Evolutionary conservation across 1,140 invertebrate genomes (phyloP).

Genomic region (Parasteatoda tepidariorum): DNA sequence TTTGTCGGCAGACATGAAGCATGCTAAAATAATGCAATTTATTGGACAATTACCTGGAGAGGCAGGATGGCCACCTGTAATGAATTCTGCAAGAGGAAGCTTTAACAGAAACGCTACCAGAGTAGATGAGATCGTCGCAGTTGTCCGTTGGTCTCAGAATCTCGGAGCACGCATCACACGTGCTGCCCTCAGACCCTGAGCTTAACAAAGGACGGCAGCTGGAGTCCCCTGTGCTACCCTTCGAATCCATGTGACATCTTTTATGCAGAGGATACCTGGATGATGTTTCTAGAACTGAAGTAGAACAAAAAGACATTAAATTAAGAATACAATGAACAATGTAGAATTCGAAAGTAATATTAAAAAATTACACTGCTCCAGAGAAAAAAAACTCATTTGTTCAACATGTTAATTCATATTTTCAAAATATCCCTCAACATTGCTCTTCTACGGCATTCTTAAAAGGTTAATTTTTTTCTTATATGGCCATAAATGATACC

Average conservation of each 20-base stretch:
- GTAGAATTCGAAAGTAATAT: not conserved
- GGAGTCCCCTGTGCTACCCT: constrained; percentile 17
- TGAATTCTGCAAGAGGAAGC: constrained; percentile 53
- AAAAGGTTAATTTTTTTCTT: no score
- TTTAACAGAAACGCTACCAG: constrained; percentile 11
- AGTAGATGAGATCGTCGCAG: constrained; percentile 3
- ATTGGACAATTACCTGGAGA: constrained; percentile 49
- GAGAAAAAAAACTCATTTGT: no score
- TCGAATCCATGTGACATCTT: constrained; percentile 16
- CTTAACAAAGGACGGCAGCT: constrained; percentile 29
- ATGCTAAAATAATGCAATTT: no score
- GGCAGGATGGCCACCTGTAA: constrained; percentile 52
- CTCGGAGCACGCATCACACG: constrained; percentile 60
- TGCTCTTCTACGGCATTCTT: no score
- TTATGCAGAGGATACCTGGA: constrained; percentile 42
- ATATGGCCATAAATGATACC: no score
- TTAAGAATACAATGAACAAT: not conserved
- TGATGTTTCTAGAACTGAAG: constrained; percentile 51
- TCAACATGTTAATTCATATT: no score
- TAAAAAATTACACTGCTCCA: no score
- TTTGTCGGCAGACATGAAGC: no score
- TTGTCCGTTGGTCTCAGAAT: constrained; percentile 17
- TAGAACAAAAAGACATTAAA: not conserved
- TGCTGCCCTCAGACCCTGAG: constrained; percentile 50
- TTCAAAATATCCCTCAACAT: no score